Evolutionary conservation across 2,888 invertebrate species (phyloP), one percentile per base, ranked within the genome.

Genomic region (Eupithecia subumbrata): DNA sequence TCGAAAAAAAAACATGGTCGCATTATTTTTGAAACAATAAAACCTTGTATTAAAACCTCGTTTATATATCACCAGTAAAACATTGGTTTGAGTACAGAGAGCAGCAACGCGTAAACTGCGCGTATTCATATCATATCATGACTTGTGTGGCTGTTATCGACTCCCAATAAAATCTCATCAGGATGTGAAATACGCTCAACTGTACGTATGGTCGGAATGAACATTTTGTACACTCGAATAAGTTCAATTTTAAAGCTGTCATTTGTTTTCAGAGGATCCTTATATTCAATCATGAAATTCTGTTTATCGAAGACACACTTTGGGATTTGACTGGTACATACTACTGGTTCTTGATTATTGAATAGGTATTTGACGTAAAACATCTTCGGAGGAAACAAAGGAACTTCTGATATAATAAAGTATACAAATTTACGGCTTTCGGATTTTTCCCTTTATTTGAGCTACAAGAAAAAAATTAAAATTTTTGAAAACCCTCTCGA

Each of bases 141-240:
- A 60, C 60, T 60, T 60, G 60, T 25, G 60, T 60, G 60, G 14
- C 60, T 74, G 72, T 69, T 77, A 77, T 77, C 74, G 67, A 72
- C 45, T 52, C 30, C 56, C 74, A 72, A 72, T 77, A 77, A 74
- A 77, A 77, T 69, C 73, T 73, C 76, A 74, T 74, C 66, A 67
- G 66, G 66, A 67, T 40, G 40, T 67, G 18, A 67, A 37, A 67
- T 67, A 67, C 40, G 37, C 60, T 40, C 64, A 67, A 37, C 34
- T n/a, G 37, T 40, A 67, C 60, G n/a, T 56, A 56, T 56, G 22
- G n/a, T 56, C 8, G 22, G 60, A 60, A 60, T 60, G 5, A 25
- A 60, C 60, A 60, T 12, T 25, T 60, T 60, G 60, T 60, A 2
- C 25, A 60, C 25, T 60, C 25, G 0, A 25, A 14, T 60, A 25